phyloP scores from a whole-genome alignment of 2,888 invertebrate species.

The Drosophila koepferae region DNA sequence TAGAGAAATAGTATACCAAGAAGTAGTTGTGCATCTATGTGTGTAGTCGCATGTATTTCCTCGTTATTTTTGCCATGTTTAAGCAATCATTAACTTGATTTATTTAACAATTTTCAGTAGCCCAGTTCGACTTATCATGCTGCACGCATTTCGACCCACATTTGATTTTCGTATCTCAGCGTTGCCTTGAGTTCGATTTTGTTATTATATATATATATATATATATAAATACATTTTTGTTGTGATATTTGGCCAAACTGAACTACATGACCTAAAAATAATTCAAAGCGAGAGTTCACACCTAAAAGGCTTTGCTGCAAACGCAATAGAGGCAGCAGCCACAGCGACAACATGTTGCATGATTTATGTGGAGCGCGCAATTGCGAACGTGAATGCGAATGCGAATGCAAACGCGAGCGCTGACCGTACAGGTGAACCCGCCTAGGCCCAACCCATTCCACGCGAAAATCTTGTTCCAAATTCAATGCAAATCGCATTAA shows the following conservation, averaged over 20 bases:
- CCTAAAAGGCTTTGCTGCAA: conserved; percentile 62
- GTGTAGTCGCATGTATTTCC: neutral
- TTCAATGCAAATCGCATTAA: conserved; percentile 80
- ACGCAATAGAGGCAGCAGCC: conserved; percentile 15
- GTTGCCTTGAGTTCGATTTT: conserved; percentile 41
- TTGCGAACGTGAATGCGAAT: conserved; percentile 5
- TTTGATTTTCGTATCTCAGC: conserved; percentile 35
- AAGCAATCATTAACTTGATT: neutral
- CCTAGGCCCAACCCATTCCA: conserved; percentile 40
- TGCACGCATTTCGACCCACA: conserved; percentile 61
- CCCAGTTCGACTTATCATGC: conserved; percentile 50
- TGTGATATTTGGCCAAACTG: conserved; percentile 25
- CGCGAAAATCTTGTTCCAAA: conserved; percentile 64
- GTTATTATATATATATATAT: conserved; percentile 3
- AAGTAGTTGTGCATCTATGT: neutral
- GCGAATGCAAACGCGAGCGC: conserved; percentile 42
- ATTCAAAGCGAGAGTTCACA: conserved; percentile 57
- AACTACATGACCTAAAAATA: conserved; percentile 45
- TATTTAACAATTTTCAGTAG: conserved; percentile 4
- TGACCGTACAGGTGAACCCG: conserved; percentile 57
- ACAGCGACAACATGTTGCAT: conserved; percentile 21
- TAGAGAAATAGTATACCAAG: neutral
- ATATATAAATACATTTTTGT: neutral
- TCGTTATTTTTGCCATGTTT: neutral
- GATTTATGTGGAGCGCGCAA: conserved; percentile 67